Evolutionary conservation across 2,113 vertebrate species (phyloP), one percentile per base, ranked within the genome.

Genomic region (Ceuthmochares aereus): DNA sequence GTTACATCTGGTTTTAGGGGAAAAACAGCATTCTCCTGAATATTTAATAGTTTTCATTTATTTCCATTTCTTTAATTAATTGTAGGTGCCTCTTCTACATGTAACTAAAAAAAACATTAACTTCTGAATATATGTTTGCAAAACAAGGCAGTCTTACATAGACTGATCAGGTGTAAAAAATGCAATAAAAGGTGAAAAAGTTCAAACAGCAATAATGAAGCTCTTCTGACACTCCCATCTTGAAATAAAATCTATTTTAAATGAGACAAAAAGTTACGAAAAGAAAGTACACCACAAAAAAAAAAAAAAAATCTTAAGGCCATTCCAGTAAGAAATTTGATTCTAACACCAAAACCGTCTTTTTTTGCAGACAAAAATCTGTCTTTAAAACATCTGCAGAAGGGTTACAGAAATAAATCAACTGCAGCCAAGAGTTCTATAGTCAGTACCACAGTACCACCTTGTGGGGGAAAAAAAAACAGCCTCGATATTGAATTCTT

Each of bases 401-500:
- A 95, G 23, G 9, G 45, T 80, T 95, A 89, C 36, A 95, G 88
- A 95, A 98, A 94, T 68, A 89, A 94, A 97, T 74, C 58, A 94
- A 67, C 80, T 51, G 19, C 20, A 90, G 10, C n/a, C n/a, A 42
- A 83, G 62, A 91, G 47, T 85, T 94, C 47, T 59, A 54, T 81
- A 95, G 79, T 37, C 97, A 97, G 97, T 98, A 94, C 98, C 97
- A 98, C 96, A 98, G 97, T 90, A 96, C 98, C 98, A 98, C 97
- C 98, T 98, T 97, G 97, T 98, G 98, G 97, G 43, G 80, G 20
- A 97, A 95, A 84, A 49, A 43, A 66, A 83, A 67, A 56, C 20
- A 14, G 79, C 58, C 43, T 94, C 68, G 9, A 12, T 51, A n/a
- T 23, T 69, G 25, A 74, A 73, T 95, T 89, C 36, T 76, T 59